These are phyloP conservation scores for Rhagologus leucostigma DNA, from an alignment of 2,113 vertebrate species.

Conservation along the genomic window DNA sequence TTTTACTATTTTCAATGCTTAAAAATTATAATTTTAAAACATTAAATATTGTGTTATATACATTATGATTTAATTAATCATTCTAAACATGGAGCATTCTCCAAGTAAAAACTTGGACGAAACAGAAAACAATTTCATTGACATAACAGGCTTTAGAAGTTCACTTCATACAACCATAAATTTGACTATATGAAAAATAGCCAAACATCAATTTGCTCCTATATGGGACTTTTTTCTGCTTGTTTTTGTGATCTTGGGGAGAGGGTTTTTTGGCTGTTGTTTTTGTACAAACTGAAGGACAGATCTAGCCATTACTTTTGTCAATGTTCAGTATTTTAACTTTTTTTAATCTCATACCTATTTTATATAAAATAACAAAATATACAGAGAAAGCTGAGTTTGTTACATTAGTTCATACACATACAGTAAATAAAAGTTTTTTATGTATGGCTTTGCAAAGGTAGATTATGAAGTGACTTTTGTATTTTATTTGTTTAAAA, in stretches of 20 bases:
- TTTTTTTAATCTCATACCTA: conserved; percentile 74
- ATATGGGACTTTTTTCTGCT: not conserved
- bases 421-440: conserved; percentile 79
- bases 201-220: conserved; percentile 66
- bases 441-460: conserved; percentile 97
- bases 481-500: conserved; percentile 86
- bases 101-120: conserved; percentile 67
- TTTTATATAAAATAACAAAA: conserved; percentile 95
- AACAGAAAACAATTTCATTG: conserved; percentile 68
- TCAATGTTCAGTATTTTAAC: conserved; percentile 71
- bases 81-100: conserved; percentile 68
- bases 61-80: conserved; percentile 69
- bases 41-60: conserved; percentile 80
- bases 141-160: conserved; percentile 68
- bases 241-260: not conserved
- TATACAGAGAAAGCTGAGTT: conserved; percentile 86
- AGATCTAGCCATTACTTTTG: conserved; percentile 64
- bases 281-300: conserved; percentile 63
- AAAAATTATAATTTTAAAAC: conserved; percentile 84
- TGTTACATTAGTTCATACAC: conserved; percentile 88
- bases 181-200: conserved; percentile 78
- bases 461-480: conserved; percentile 84
- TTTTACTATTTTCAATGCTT: conserved; percentile 79
- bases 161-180: conserved; percentile 67
- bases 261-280: conserved; percentile 18